Conservation (phyloP, 2,113 vertebrate species). For the Miniopterus natalensis region DNA sequence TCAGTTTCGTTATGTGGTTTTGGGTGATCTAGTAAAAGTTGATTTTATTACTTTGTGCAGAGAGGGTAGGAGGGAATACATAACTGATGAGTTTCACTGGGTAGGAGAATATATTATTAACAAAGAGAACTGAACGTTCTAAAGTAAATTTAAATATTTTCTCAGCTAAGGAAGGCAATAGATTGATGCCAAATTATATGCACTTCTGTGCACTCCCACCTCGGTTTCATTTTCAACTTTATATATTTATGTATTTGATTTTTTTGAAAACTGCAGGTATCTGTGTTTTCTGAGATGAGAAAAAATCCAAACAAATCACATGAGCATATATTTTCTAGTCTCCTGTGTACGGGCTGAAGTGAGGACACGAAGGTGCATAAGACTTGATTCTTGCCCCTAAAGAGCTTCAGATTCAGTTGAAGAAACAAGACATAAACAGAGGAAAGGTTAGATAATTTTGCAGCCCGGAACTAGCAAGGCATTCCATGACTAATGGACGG, state of each 20-base stretch:
- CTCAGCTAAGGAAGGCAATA: neutral
- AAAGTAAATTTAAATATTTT: constrained; percentile 30
- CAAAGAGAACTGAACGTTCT: neutral
- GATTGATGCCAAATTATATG: neutral
- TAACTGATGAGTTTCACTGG: neutral
- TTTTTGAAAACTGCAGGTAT: neutral
- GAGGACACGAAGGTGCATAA: neutral
- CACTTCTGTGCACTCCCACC: neutral
- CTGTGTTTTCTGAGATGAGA: neutral
- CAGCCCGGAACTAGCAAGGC: constrained; percentile 27
- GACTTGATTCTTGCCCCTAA: neutral
- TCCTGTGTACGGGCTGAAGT: neutral
- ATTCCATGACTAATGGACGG: neutral
- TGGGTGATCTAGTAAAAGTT: constrained; percentile 8
- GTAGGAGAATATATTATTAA: constrained; percentile 29
- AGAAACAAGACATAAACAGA: constrained; percentile 44
- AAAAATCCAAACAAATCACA: neutral
- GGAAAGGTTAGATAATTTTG: constrained; percentile 12
- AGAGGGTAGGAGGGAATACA: neutral
- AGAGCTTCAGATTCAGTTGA: neutral
- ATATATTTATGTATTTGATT: neutral
- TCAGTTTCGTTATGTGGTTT: neutral
- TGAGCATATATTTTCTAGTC: neutral
- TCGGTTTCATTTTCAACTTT: constrained; percentile 13
- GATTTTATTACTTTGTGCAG: constrained; percentile 24